Evolutionary conservation across 2,888 invertebrate species (phyloP), one percentile per base, ranked within the genome.

Genomic region (Caenorhabditis angaria): DNA sequence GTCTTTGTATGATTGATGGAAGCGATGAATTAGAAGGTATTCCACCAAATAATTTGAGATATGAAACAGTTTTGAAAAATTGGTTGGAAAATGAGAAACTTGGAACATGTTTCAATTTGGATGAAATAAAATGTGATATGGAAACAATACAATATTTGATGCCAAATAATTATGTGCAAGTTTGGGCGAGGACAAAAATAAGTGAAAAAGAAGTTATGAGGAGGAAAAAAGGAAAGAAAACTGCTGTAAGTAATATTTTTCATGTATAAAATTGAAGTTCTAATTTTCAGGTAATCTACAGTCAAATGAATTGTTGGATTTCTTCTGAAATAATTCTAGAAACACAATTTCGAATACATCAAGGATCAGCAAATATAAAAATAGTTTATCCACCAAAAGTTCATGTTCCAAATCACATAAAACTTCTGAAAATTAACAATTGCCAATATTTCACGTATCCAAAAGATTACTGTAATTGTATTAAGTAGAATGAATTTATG

Each of bases 1-100:
- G 80, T 61, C 71, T 78, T 0, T 79, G 78, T 58, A 71, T 74
- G 68, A 62, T 65, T 18, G 67, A 76, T 24, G 75, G 63, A 4
- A n/a, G 1, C 18, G 18, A 25, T n/a, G 41, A 41, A 20, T 35
- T 64, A n/a, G 65, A 61, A 62, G 50, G 25, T 65, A 8, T 59
- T 27, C 18, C 24, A 27, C 27, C 50, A 22, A 22, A 20, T 22
- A n/a, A 20, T 18, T 57, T 14, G 10, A 50, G 61, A 28, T 62
- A 47, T 35, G 32, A 59, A 25, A 32, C 65, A 2, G 54, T 27
- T 2, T 27, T 54, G 14, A 2, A 27, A 27, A 25, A 18, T 2
- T 54, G 27, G 25, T 27, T 54, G 10, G 54, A 54, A 54, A n/a
- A 8, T 27, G 8, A 27, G 1, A 27, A 54, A 10, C 54, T 54